These are phyloP conservation scores for Palythoa heliodiscus DNA, from an alignment of 92 coral and sea anemone species.

Conservation along the genomic window DNA sequence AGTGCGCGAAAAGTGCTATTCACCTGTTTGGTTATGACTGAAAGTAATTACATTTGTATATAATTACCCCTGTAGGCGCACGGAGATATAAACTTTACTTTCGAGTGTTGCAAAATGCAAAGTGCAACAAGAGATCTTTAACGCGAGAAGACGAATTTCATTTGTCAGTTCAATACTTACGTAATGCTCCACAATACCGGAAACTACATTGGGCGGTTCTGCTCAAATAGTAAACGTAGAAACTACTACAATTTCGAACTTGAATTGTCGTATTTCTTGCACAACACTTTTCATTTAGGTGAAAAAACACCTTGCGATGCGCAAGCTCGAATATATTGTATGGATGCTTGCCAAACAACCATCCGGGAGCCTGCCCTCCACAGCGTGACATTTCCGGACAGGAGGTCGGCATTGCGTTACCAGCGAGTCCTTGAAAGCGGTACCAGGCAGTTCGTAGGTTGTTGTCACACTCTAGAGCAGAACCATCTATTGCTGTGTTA, in stretches of 20 bases:
- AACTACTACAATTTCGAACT: neutral
- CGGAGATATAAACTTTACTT: no score
- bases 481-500: no score
- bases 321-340: neutral
- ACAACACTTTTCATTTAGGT: neutral
- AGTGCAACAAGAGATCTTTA: no score
- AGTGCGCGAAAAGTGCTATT: no score
- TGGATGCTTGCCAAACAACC: conserved; percentile 4
- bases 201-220: neutral
- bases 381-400: neutral
- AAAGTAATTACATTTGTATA: no score
- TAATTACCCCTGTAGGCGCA: no score
- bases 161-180: no score
- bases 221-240: neutral
- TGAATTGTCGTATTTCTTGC: neutral
- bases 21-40: no score
- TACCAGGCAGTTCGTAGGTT: conserved; percentile 4
- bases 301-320: neutral
- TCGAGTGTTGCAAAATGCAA: no score
- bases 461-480: neutral
- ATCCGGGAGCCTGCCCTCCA: conserved; percentile 1
- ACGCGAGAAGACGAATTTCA: no score
- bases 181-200: neutral
- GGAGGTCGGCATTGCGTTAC: conserved; percentile 26
- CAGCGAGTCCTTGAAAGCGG: conserved; percentile 12